Conservation (phyloP, 2,113 vertebrate genomes). For the Myiagra hebetior region DNA sequence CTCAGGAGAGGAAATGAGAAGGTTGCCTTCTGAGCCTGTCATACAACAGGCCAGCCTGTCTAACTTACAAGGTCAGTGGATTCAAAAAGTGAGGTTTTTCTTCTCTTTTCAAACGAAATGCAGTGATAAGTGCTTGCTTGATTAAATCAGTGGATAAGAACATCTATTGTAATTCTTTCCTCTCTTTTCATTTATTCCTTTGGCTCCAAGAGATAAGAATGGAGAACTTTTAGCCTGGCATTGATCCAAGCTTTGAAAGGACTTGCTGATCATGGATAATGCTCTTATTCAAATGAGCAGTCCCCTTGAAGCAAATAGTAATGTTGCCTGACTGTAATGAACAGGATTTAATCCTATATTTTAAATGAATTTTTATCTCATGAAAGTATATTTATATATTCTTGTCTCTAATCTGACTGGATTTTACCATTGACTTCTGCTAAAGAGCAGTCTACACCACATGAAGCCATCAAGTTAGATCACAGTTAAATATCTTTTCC, state of each 20-base stretch:
- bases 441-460: neutral
- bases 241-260: neutral
- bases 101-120: neutral
- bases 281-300: neutral
- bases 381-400: neutral
- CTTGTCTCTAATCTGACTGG: neutral
- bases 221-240: neutral
- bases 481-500: neutral
- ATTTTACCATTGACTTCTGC: neutral
- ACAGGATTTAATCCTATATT: neutral
- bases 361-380: neutral
- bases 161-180: neutral
- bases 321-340: neutral
- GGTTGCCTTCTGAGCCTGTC: neutral
- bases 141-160: conserved; percentile 21
- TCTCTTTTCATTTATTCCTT: neutral
- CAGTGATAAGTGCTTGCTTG: neutral
- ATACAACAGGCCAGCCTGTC: neutral
- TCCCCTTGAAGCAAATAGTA: neutral
- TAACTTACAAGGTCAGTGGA: neutral
- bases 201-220: neutral
- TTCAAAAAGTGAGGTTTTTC: neutral
- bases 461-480: neutral
- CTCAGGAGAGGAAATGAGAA: neutral
- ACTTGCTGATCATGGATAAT: neutral